phyloP scores from a whole-genome alignment of 2,797 vertebrate species.

The Gymnothorax javanicus region DNA sequence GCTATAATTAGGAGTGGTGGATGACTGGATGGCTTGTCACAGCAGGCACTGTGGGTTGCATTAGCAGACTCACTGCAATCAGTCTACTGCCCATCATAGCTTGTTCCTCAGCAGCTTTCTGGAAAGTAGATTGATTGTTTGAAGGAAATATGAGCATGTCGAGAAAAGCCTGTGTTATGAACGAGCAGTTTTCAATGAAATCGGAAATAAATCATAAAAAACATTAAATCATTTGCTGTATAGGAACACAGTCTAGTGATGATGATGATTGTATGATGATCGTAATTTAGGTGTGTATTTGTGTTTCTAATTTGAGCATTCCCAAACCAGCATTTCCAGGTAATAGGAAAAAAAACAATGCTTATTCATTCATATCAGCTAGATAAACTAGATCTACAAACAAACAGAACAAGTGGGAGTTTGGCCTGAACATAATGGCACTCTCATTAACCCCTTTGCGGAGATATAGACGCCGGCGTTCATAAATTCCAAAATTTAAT shows the following conservation, averaged over 20 bases:
- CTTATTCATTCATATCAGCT: background rate
- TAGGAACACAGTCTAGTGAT: background rate
- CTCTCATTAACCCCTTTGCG: too few relatives aligned
- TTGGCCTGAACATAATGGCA: background rate
- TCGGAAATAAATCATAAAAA: slow-evolving; percentile 1
- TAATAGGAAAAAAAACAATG: background rate
- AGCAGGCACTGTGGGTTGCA: slow-evolving; percentile 26
- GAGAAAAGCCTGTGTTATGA: slow-evolving; percentile 39
- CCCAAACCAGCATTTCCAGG: background rate
- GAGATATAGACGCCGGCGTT: too few relatives aligned
- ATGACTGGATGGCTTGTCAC: slow-evolving; percentile 39
- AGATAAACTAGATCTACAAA: background rate
- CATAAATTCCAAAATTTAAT: too few relatives aligned
- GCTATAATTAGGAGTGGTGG: slow-evolving; percentile 56
- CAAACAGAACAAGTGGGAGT: background rate
- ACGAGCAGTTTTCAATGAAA: slow-evolving; percentile 11
- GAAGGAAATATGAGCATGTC: slow-evolving; percentile 27
- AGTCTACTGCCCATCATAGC: slow-evolving; percentile 23
- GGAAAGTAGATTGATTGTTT: slow-evolving; percentile 33
- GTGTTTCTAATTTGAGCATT: background rate
- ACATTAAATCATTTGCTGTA: too few relatives aligned
- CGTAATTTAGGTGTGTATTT: background rate
- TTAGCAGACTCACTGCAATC: slow-evolving; percentile 32
- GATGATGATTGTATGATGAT: background rate
- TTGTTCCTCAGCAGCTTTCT: slow-evolving; percentile 18